Evolutionary conservation across 2,888 invertebrate species (phyloP).

Genomic region (Mylabris sibirica): DNA sequence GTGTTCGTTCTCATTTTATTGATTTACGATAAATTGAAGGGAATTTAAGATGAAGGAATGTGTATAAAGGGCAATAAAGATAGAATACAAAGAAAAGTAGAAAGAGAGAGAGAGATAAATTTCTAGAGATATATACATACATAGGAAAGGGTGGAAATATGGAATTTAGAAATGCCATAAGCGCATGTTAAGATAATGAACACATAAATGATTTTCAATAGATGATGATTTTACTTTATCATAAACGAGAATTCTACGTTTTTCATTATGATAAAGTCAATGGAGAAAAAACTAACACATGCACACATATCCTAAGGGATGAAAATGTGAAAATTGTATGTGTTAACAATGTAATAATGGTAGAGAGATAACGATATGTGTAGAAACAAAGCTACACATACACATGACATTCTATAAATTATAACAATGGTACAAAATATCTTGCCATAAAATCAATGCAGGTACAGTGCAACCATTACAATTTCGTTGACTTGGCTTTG

Average conservation of each 20-base stretch:
- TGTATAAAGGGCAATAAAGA: background rate
- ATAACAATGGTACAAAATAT: background rate
- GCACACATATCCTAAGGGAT: background rate
- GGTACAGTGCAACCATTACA: background rate
- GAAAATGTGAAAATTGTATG: background rate
- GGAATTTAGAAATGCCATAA: background rate
- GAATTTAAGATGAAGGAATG: background rate
- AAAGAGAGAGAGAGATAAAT: background rate
- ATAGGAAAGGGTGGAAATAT: background rate
- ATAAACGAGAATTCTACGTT: background rate
- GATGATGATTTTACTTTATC: background rate
- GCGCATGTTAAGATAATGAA: background rate
- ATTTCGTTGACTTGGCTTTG: background rate
- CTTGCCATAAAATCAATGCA: background rate
- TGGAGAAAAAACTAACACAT: background rate
- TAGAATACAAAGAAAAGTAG: background rate
- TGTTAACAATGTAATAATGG: slow-evolving; percentile 4
- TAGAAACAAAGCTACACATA: background rate
- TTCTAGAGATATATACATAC: background rate
- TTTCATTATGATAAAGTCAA: background rate
- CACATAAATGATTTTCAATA: slow-evolving; percentile 11
- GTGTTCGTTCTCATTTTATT: slow-evolving; percentile 5
- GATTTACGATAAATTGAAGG: slow-evolving; percentile 10
- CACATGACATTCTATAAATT: background rate
- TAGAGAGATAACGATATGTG: background rate